phyloP scores from a whole-genome alignment of 2,888 invertebrate species.

The Lochmaea capreae region DNA sequence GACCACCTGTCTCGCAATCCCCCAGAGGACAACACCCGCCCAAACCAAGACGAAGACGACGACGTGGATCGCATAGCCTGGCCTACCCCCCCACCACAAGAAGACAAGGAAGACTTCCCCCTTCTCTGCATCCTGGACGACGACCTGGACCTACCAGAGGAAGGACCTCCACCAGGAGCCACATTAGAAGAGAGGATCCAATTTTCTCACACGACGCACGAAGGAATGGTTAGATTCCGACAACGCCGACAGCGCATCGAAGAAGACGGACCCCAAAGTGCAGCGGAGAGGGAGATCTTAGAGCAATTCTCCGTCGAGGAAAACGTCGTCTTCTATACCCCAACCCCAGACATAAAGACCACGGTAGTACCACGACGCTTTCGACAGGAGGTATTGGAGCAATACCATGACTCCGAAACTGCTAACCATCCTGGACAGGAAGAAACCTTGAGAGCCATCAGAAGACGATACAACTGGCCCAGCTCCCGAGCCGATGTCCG shows the following conservation, averaged over 20 bases:
- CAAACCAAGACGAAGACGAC: neutral
- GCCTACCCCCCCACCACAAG: neutral
- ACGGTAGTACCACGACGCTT: neutral
- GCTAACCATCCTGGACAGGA: conserved; percentile 49
- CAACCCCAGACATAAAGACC: neutral
- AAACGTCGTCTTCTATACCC: neutral
- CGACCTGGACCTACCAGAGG: neutral
- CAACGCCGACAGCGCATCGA: neutral
- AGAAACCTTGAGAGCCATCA: conserved; percentile 45
- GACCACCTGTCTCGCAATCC: conserved; percentile 44
- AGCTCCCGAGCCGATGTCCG: conserved; percentile 42
- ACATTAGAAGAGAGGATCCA: neutral
- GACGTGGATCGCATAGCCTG: no score
- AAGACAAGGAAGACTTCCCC: neutral
- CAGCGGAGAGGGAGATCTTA: neutral
- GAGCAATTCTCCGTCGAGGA: neutral
- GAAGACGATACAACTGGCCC: conserved; percentile 48
- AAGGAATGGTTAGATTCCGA: neutral
- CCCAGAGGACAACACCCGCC: neutral
- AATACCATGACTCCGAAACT: conserved; percentile 26
- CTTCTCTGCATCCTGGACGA: neutral
- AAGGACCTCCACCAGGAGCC: neutral
- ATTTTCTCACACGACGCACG: neutral
- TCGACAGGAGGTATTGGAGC: neutral
- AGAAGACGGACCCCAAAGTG: neutral